A percentile compares a stretch with the other conserved stretches of the same genome.
Evolutionary conservation across 2,113 vertebrate species (phyloP).

Genomic region (Suricata suricatta): DNA sequence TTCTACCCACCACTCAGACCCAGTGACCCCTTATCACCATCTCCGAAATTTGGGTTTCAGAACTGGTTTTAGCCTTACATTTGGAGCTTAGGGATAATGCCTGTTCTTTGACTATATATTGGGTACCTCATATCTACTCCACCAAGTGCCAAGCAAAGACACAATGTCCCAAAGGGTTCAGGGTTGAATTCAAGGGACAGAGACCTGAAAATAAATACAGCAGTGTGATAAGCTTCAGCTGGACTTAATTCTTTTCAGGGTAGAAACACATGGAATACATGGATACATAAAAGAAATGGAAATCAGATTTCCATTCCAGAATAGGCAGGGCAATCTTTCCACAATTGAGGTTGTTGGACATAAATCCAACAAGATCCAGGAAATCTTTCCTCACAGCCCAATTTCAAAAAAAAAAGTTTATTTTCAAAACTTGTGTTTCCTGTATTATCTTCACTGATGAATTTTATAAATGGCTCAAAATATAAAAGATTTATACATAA

Average conservation of each 20-base stretch:
- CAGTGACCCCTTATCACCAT: no score
- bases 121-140: background rate
- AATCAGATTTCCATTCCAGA: background rate
- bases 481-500: background rate
- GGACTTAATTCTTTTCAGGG: background rate
- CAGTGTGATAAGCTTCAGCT: background rate
- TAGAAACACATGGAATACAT: background rate
- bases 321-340: background rate
- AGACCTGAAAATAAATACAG: background rate
- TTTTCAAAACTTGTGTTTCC: constrained; percentile 12
- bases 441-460: background rate
- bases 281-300: background rate
- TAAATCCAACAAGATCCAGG: background rate
- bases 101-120: background rate
- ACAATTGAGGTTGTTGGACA: background rate
- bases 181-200: background rate
- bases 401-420: background rate
- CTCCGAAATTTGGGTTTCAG: background rate
- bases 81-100: background rate
- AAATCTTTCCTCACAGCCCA: background rate
- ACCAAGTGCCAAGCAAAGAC: background rate
- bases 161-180: background rate
- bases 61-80: background rate
- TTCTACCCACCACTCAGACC: background rate
- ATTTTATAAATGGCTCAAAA: background rate